Conservation (phyloP, 2,888 invertebrate genomes). For the Agonopterix heracliana region DNA sequence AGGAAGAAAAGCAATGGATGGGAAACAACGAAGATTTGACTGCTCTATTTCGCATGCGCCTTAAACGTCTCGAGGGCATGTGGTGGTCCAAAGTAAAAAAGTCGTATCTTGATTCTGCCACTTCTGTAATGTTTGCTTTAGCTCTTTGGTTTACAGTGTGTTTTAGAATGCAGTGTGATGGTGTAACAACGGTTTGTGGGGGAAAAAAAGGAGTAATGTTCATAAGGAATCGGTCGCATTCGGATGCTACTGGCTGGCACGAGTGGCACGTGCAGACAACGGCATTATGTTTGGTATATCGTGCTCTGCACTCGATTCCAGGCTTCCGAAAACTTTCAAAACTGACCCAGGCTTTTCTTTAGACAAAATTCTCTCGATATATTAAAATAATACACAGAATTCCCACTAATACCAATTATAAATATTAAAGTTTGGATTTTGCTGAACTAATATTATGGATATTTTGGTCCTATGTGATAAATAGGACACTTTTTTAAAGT, state of each 20-base stretch:
- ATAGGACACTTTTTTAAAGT: too few species aligned
- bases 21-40: conserved; percentile 22
- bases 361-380: too few species aligned
- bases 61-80: conserved; percentile 61
- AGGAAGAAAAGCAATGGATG: conserved; percentile 34
- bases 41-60: conserved; percentile 58
- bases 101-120: conserved; percentile 13
- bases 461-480: too few species aligned
- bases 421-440: too few species aligned
- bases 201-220: conserved; percentile 21
- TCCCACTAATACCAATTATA: too few species aligned
- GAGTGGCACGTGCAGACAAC: conserved; percentile 55
- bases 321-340: too few species aligned
- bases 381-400: too few species aligned
- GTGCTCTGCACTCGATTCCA: too few species aligned
- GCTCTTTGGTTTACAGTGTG: rapidly evolving
- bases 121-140: conserved; percentile 7
- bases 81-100: conserved; percentile 19
- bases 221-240: conserved; percentile 51
- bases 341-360: too few species aligned
- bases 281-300: conserved; percentile 13
- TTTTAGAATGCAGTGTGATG: conserved; percentile 8
- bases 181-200: conserved; percentile 13
- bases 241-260: conserved; percentile 62
- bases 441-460: too few species aligned